Percentiles rank a stretch among this genome's conserved stretches.
These are phyloP conservation scores for Microtus montanus DNA, from an alignment of 2,113 vertebrate genomes.

Conservation along the genomic window DNA sequence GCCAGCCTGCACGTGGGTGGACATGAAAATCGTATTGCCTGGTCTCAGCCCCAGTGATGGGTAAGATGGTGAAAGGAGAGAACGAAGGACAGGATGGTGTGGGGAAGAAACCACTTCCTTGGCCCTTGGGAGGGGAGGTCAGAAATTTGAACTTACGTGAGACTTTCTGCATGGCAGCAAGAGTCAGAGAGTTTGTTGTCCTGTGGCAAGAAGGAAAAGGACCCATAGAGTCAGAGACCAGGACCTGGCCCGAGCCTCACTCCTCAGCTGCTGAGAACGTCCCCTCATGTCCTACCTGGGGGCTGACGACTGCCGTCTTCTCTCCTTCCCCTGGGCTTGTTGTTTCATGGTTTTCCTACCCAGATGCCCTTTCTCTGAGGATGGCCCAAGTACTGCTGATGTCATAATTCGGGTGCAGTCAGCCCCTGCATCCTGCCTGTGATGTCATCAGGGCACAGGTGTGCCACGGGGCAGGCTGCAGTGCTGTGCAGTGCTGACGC, in stretches of 20 bases:
- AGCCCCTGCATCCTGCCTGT: conserved; percentile 42
- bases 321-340: conserved; percentile 42
- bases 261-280: neutral
- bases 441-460: conserved; percentile 55
- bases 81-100: neutral
- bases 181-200: neutral
- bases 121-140: neutral
- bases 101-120: neutral
- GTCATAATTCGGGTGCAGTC: conserved; percentile 67
- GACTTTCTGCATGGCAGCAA: neutral
- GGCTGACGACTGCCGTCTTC: neutral
- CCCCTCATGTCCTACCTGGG: neutral
- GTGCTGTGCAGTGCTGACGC: neutral
- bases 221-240: neutral
- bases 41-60: neutral
- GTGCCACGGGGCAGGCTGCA: conserved; percentile 35
- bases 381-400: conserved; percentile 35
- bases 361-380: neutral
- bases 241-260: neutral
- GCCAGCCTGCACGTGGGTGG: neutral
- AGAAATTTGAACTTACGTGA: neutral
- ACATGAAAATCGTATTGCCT: neutral
- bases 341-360: conserved; percentile 15
- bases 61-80: neutral
- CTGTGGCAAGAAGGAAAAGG: neutral